Evolutionary conservation across 2,113 vertebrate species (phyloP), one percentile per base, ranked within the genome.

Genomic region (Anas platyrhynchos): DNA sequence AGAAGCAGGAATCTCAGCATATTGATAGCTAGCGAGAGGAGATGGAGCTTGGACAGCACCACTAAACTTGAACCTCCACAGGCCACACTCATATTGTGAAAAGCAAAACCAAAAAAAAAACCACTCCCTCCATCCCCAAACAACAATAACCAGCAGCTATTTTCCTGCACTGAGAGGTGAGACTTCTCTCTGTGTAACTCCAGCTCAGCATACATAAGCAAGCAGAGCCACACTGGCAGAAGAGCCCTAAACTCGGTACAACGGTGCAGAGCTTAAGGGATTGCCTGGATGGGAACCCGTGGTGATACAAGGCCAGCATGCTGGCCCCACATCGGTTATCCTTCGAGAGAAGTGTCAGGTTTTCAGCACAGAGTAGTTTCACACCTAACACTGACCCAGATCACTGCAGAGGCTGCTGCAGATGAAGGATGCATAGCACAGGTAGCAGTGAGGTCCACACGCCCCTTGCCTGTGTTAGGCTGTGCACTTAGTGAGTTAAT

Each of bases 1-100:
- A 94, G 97, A 95, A 90, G 91, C 88, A 97, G 78, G 95, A 80
- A 87, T 63, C 25, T 18, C 66, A 7, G 82, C 79, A 69, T 41
- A 93, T 59, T 83, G 92, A 93, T 81, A 84, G 94, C 80, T 72
- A 20, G 87, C 13, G 34, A 94, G 38, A 81, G 76, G 62, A 86
- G 77, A 71, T 32, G 72, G 0, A 4, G 85, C 3, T 7, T 55
- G 58, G 56, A 78, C 16, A 62, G 4, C 71, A 58, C 12, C 26
- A 73, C 44, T 69, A 17, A 76, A 23, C 20, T 17, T 26, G 65
- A 85, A n/a, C 31, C 72, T 44, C 34, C 67, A 82, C 44, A 88
- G 67, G 38, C 81, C 9, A 17, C 1, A 0, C 2, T 32, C 0
- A 0, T 11, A 48, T 66, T 50, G 38, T 46, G 56, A 26, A 44